Base-by-base conservation (phyloP, 2,113 vertebrate species). In the Trematocara unimaculatum region DNA sequence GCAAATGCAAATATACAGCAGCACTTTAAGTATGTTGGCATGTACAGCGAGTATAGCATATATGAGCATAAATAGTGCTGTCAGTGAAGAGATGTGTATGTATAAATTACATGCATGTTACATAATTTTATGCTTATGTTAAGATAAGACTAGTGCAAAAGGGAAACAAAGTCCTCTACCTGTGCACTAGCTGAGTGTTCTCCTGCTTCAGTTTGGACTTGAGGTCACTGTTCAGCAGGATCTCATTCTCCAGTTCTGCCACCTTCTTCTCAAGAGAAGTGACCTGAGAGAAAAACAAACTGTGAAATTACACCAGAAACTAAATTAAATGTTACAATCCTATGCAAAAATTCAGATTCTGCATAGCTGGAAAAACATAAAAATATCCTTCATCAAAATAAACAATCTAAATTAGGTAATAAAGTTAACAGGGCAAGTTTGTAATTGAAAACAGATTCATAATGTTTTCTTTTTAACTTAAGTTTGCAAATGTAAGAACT, bases 161-260 rank as follows among this genome's bases (percentile, higher is more conserved):
- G 40, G 14, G 8, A 42, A 14, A 70, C 38, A 15, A 42, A 70
- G 31, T n/a, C 35, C 53, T 42, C 26, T 95, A 99, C 98, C 98
- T 98, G 97, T 98, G 98, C 8, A 99, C 98, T 6, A 99, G 96
- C 51, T 99, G 98, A 0, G 96, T 98, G 92, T 99, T 99, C 84
- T 99, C 98, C 88, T 98, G 98, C 88, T 98, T 99, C 89, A 99
- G 94, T 94, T 96, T 99, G 93, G 97, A 98, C 93, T 99, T 98
- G 79, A 98, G 90, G 87, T 99, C 98, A 38, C 97, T 96, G 0
- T 96, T 98, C 80, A 97, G 96, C 90, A 97, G 86, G 91, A 94
- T 99, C 84, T 99, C 98, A 2, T 97, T 97, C 92, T 99, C 98
- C 84, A 99, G 94, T 81, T 99, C 98, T 3, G 97, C 97, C 90